Percentiles rank a stretch among this genome's conserved stretches.
Conservation (phyloP, 2,113 vertebrate species). For the Colossoma macropomum region DNA sequence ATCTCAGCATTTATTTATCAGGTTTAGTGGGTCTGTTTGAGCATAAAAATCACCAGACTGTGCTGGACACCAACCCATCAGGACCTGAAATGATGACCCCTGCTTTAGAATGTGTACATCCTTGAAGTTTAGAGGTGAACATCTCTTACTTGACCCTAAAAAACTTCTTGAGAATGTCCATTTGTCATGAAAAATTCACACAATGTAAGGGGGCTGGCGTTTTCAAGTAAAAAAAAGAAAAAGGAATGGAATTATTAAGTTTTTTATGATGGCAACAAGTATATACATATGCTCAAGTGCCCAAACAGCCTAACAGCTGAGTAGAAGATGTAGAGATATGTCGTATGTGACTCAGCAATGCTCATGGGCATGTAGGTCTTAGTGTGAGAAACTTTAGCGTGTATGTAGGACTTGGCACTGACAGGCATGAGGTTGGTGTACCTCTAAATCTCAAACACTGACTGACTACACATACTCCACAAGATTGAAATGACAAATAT, state of each 20-base stretch:
- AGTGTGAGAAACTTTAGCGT: neutral
- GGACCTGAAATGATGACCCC: no score
- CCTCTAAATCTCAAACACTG: slow-evolving; percentile 10
- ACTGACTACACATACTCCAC: neutral
- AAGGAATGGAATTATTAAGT: neutral
- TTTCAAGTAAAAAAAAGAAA: no score
- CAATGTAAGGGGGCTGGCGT: no score
- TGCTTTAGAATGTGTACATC: no score
- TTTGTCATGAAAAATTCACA: no score
- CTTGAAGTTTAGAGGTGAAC: no score
- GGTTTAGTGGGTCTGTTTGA: no score
- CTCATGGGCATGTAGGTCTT: neutral
- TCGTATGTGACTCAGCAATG: neutral
- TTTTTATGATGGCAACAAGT: neutral
- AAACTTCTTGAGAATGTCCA: no score
- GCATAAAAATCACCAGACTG: no score
- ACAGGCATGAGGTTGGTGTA: neutral
- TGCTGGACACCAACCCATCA: no score
- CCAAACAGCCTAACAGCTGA: neutral
- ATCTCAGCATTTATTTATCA: no score
- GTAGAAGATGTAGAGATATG: neutral
- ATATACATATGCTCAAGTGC: neutral
- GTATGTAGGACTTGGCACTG: neutral
- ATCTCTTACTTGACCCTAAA: no score
- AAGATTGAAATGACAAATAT: slow-evolving; percentile 32